These are phyloP conservation scores for Glyptemys insculpta DNA, from an alignment of 2,797 vertebrate species.

Conservation along the genomic window DNA sequence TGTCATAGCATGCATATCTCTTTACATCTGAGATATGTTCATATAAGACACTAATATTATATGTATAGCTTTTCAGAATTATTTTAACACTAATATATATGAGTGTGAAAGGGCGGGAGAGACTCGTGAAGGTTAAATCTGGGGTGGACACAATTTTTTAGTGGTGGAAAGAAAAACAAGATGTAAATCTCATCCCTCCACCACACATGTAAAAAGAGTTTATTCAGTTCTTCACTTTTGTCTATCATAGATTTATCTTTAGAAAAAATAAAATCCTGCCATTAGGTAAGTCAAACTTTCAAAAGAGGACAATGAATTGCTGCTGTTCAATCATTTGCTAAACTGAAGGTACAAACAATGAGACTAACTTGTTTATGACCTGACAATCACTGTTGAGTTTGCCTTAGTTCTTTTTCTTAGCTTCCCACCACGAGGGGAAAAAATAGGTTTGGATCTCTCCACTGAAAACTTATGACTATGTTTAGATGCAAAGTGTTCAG, in stretches of 20 bases:
- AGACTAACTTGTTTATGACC: too few species aligned
- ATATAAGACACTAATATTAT: neutral
- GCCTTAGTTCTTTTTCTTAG: neutral
- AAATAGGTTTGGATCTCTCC: too few species aligned
- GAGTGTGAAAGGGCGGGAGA: neutral
- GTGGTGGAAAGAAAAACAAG: neutral
- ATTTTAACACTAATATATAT: neutral
- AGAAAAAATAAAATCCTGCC: neutral
- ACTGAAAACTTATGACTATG: too few species aligned
- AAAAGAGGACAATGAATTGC: neutral
- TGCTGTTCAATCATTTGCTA: neutral
- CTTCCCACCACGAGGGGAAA: too few species aligned
- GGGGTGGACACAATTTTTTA: neutral
- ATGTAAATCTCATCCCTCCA: neutral
- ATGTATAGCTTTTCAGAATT: neutral
- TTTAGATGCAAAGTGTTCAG: too few species aligned
- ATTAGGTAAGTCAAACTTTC: neutral
- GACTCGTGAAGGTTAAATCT: neutral
- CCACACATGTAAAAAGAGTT: neutral
- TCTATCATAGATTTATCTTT: neutral
- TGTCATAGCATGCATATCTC: conserved; percentile 60
- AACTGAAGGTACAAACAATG: too few species aligned
- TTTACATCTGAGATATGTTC: neutral
- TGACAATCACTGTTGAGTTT: neutral
- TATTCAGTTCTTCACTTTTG: neutral